Evolutionary conservation across 2,888 invertebrate species (phyloP).

Genomic region (Panzeria rudis): DNA sequence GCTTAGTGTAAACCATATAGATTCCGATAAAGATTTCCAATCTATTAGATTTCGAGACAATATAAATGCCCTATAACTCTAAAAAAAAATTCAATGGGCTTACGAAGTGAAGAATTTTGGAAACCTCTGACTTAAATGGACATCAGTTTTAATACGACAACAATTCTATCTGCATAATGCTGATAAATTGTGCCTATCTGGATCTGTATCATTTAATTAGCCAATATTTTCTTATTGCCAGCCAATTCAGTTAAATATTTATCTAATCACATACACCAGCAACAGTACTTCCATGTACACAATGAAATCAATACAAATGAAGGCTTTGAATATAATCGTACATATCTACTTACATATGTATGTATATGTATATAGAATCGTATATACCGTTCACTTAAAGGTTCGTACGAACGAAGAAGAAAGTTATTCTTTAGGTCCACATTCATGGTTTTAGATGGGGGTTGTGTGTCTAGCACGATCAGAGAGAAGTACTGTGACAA

Average conservation of each 20-base stretch:
- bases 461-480: constrained; percentile 42
- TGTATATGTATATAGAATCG: neutral
- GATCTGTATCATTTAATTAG: constrained; percentile 52
- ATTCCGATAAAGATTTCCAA: too few relatives aligned
- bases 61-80: too few relatives aligned
- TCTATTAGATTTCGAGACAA: too few relatives aligned
- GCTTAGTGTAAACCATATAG: too few relatives aligned
- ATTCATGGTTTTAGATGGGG: constrained; percentile 15
- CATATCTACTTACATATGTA: neutral
- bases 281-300: neutral
- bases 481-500: constrained; percentile 11
- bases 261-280: neutral
- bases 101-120: neutral
- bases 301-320: neutral
- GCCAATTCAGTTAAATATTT: constrained; percentile 46
- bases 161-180: neutral
- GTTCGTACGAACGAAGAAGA: constrained; percentile 16
- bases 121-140: neutral
- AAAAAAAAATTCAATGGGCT: too few relatives aligned
- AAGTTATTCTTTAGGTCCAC: constrained; percentile 23
- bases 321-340: neutral
- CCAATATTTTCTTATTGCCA: constrained; percentile 46
- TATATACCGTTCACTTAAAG: constrained; percentile 14
- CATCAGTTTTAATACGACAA: neutral
- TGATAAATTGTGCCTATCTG: neutral